Evolutionary conservation across 2,113 vertebrate genomes (phyloP), one percentile per base, ranked within the genome.

Genomic region (Gasterosteus aculeatus): DNA sequence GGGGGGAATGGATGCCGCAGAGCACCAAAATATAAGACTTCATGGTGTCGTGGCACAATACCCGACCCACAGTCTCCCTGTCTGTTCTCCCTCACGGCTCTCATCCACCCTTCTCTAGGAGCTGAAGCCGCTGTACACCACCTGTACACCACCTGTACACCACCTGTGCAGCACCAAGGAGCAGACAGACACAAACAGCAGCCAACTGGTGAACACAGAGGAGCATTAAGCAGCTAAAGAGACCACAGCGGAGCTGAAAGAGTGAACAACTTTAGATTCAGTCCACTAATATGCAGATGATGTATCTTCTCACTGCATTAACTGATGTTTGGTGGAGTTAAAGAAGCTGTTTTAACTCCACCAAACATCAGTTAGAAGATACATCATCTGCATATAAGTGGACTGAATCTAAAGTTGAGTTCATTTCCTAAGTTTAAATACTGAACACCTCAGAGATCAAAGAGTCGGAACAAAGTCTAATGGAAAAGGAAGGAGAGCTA

Each of bases 401-500:
- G 12, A 38, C 4, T 33, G 53, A 53, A 49, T 51, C 10, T 16
- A 3, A 33, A 68, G 6, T 0, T 22, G 15, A 16, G 15, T 1
- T 4, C 1, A 26, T 22, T 62, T 38, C 12, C 38, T 56, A 66
- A 9, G 31, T 41, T 68, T 3, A 58, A 7, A 9, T 67, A 65
- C 57, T 38, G 38, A 38, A 7, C 35, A 38, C 18, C 51, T 33
- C 70, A 4, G 42, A 58, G 67, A 73, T 69, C 39, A 78, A 79
- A 82, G 67, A 51, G 41, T 31, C 39, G 18, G 16, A 39, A 42
- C 71, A 59, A 42, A n/a, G 33, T 56, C 64, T 64, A 42, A 77
- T 18, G 75, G 60, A 68, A 53, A 79, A 86, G 85, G 71, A 83
- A 79, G 68, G 35, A 77, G 44, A 22, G 46, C 70, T 3, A 70